These are phyloP conservation scores for Drosophila orena DNA, from an alignment of 1,140 invertebrate species.

Conservation along the genomic window DNA sequence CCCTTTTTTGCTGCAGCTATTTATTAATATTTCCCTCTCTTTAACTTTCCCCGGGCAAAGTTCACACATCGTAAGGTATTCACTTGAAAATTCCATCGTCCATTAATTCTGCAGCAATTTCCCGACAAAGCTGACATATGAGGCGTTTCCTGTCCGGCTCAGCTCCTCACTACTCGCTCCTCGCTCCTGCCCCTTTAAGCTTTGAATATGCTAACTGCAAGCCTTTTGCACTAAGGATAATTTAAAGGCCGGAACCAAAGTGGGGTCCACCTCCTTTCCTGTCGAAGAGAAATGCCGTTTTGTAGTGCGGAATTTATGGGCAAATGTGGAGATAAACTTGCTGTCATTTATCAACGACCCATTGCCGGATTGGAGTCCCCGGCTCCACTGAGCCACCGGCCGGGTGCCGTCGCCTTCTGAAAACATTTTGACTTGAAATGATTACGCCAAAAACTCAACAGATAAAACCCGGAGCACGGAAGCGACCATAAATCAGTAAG, in stretches of 20 bases:
- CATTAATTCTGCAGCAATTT: conserved; percentile 35
- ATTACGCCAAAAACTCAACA: conserved; percentile 81
- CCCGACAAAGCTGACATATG: conserved; percentile 29
- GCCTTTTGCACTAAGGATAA: conserved; percentile 63
- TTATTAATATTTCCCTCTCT: conserved; percentile 31
- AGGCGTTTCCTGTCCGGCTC: conserved; percentile 39
- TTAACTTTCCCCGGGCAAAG: not conserved
- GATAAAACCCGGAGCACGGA: conserved; percentile 72
- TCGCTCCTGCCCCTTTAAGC: not conserved
- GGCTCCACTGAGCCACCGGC: not conserved
- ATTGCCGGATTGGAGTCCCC: conserved; percentile 41
- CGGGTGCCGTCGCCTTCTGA: conserved; percentile 41
- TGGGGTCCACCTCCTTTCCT: conserved; percentile 31
- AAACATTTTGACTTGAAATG: conserved; percentile 79
- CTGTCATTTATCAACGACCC: conserved; percentile 76
- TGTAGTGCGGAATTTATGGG: conserved; percentile 80
- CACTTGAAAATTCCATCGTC: conserved; percentile 19
- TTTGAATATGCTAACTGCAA: conserved; percentile 59
- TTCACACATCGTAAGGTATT: conserved; percentile 37
- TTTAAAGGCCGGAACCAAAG: conserved; percentile 36
- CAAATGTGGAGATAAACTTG: conserved; percentile 77
- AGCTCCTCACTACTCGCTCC: not conserved
- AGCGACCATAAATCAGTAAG: conserved; percentile 78
- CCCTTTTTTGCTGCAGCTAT: not conserved
- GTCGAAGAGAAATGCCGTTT: conserved; percentile 70